A percentile compares a stretch with the other conserved stretches of the same genome.
phyloP scores from a whole-genome alignment of 2,797 vertebrate species.

The Sebastolobus alascanus region DNA sequence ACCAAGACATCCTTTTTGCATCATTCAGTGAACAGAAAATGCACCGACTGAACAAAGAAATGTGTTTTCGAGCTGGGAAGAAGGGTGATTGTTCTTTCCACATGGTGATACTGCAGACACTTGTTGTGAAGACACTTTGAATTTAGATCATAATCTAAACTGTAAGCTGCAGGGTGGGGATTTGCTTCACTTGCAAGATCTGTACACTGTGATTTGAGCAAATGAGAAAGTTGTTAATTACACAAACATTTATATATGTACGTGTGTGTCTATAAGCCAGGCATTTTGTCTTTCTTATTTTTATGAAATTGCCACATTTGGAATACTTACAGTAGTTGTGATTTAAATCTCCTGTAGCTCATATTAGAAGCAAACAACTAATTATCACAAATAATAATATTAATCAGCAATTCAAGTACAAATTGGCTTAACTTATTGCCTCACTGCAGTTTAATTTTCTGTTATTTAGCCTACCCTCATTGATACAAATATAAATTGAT shows the following conservation, averaged over 20 bases:
- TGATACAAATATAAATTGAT: too few relatives aligned
- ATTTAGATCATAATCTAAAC: conserved; percentile 40
- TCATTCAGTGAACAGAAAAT: neutral
- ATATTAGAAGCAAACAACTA: neutral
- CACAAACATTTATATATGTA: neutral
- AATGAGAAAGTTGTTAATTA: conserved; percentile 13
- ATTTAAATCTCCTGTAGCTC: neutral
- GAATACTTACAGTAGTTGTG: neutral
- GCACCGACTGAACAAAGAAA: neutral
- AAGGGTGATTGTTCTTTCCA: conserved; percentile 14
- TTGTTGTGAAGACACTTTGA: conserved; percentile 17
- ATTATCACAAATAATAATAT: neutral
- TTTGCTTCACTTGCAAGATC: conserved; percentile 24
- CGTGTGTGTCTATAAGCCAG: neutral
- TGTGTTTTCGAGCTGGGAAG: neutral
- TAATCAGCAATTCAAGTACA: conserved; percentile 12
- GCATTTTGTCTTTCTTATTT: neutral
- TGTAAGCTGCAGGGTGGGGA: conserved; percentile 11
- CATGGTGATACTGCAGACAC: conserved; percentile 10
- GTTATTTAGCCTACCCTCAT: too few relatives aligned
- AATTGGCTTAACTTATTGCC: neutral
- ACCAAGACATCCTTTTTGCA: neutral
- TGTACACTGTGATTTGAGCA: conserved; percentile 14
- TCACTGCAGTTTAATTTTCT: neutral
- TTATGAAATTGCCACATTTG: neutral